Conservation (phyloP, 2,888 invertebrate species). For the Caenorhabditis sp. region DNA sequence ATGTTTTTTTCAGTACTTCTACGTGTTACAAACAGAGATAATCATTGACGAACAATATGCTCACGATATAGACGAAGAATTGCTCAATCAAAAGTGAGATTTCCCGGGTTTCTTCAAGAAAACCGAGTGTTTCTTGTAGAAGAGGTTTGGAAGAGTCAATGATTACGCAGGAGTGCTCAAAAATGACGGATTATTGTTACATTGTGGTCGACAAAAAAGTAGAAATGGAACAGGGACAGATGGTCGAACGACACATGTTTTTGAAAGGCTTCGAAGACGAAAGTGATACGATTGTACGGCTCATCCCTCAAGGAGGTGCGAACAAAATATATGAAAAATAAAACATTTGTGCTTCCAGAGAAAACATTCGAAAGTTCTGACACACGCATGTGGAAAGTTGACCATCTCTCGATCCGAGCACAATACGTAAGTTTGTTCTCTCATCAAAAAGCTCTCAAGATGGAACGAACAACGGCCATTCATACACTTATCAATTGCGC, state of each 20-base stretch:
- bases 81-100: constrained; percentile 32
- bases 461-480: constrained; percentile 19
- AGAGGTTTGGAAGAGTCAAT: constrained; percentile 39
- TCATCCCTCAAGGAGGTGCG: constrained; percentile 61
- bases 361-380: constrained; percentile 60
- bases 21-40: constrained; percentile 32
- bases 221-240: constrained; percentile 31
- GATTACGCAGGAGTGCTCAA: constrained; percentile 47
- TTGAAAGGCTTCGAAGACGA: constrained; percentile 68
- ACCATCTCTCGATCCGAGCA: constrained; percentile 50
- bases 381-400: constrained; percentile 62
- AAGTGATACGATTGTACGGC: constrained; percentile 63
- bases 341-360: constrained; percentile 35
- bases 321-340: background rate
- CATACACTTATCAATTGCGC: constrained; percentile 44
- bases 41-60: constrained; percentile 53
- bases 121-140: constrained; percentile 1
- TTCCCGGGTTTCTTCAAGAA: background rate
- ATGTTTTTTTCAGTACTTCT: constrained; percentile 41
- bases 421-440: constrained; percentile 62
- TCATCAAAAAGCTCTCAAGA: background rate
- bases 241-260: constrained; percentile 63
- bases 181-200: constrained; percentile 39
- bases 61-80: constrained; percentile 29
- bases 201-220: constrained; percentile 46